Base-by-base conservation (phyloP, 2,797 vertebrate genomes). In the Melanotaenia maccullochi region DNA sequence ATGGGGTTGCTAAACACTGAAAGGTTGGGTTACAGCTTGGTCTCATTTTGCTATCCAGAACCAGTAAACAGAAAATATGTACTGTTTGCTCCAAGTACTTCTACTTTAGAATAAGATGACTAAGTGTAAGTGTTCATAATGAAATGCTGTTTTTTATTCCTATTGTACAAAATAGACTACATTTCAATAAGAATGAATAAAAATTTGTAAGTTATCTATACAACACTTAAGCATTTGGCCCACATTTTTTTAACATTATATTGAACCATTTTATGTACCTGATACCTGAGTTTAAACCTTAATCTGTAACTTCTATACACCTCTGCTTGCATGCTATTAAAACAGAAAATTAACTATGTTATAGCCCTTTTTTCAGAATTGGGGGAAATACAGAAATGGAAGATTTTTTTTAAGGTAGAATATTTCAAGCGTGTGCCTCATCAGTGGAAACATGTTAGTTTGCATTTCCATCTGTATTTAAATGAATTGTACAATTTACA, bases 1-100 rank as follows among this genome's bases (percentile, higher is more conserved):
- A 18, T 6, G 58, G 66, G 2, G 51, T 36, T 4, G 5, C 72
- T 5, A 91, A 86, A 81, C 73, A 52, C 33, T 82, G 64, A 81
- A n/a, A 1, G 47, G 3, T 57, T 13, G 32, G 22, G 30, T 52
- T 12, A 47, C 12, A n/a, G 3, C 24, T 69, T 28, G 49, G 25
- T 72, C 52, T 33, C 18, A 4, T 55, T 49, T 24, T 55, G 38
- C 6, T 40, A 20, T 65, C 20, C 18, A 52, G 3, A 38, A 30
- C 14, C 30, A n/a, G 6, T 44, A 3, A 20, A 44, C 42, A 7
- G 42, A 20, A 44, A 44, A 44, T 44, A 44, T 44, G 42, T 20
- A 18, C 5, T 20, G 16, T 44, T 44, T 20, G 16, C 18, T 44
- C 7, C 42, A 16, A 44, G 16, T 6, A 7, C 24, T 7, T 13